Conservation (phyloP, 2,888 invertebrate species). For the Polymixis lichenea region DNA sequence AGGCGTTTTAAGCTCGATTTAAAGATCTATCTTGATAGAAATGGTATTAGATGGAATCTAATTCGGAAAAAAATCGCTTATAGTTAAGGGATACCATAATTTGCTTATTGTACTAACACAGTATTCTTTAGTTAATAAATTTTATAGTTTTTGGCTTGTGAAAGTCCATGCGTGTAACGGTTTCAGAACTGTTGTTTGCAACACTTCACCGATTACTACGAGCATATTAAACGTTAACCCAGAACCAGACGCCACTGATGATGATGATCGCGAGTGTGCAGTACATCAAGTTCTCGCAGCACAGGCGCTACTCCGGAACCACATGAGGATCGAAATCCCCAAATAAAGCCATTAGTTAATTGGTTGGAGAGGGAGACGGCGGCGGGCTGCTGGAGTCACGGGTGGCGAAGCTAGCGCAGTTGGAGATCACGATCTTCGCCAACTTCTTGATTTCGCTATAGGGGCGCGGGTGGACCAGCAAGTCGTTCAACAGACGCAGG, state of each 20-base stretch:
- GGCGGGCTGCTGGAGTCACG: slow-evolving; percentile 63
- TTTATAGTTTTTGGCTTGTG: slow-evolving; percentile 49
- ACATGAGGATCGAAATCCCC: slow-evolving; percentile 78
- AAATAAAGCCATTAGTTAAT: slow-evolving; percentile 82
- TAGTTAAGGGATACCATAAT: slow-evolving; percentile 61
- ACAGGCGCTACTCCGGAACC: slow-evolving; percentile 69
- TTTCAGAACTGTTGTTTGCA: slow-evolving; percentile 2
- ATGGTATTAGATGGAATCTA: slow-evolving; percentile 20
- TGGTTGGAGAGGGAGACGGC: slow-evolving; percentile 66
- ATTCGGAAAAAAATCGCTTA: slow-evolving; percentile 59
- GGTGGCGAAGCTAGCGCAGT: slow-evolving; percentile 87
- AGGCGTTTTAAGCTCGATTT: slow-evolving; percentile 63
- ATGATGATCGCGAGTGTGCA: slow-evolving; percentile 30
- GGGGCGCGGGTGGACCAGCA: slow-evolving; percentile 91
- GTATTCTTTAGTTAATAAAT: slow-evolving; percentile 53
- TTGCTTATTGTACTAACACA: slow-evolving; percentile 72
- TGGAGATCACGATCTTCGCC: slow-evolving; percentile 92
- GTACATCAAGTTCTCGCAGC: slow-evolving; percentile 41
- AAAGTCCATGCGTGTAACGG: slow-evolving; percentile 45
- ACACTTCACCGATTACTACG: slow-evolving; percentile 36
- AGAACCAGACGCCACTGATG: slow-evolving; percentile 13
- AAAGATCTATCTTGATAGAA: slow-evolving; percentile 41
- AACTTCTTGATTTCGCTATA: slow-evolving; percentile 93
- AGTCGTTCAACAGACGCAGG: slow-evolving; percentile 92
- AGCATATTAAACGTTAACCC: neutral